Percentiles rank a stretch among this genome's conserved stretches.
These are phyloP conservation scores for Lutjanus campechanus DNA, from an alignment of 2,797 vertebrate genomes.

Conservation along the genomic window DNA sequence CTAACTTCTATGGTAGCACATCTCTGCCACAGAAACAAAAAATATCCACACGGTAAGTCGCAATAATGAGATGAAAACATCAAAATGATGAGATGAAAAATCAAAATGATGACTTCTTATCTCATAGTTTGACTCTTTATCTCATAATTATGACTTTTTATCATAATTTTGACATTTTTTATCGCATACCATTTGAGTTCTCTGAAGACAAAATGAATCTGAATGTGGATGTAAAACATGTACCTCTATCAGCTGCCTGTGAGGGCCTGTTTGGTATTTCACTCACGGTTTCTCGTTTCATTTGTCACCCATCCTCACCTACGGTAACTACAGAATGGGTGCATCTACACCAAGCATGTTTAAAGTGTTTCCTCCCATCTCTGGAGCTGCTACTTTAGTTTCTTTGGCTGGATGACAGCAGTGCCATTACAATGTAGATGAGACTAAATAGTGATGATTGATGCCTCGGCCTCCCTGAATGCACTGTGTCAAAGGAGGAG, in stretches of 20 bases:
- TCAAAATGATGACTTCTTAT: too few species aligned
- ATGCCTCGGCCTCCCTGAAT: not conserved
- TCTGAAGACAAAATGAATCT: not conserved
- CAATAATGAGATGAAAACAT: too few species aligned
- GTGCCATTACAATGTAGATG: not conserved
- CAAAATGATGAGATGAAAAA: too few species aligned
- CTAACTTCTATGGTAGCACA: not conserved
- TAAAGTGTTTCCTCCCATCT: not conserved
- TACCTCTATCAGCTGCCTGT: too few species aligned
- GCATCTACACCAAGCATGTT: not conserved
- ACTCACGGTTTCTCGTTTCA: not conserved
- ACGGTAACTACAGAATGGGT: not conserved
- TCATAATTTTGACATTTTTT: too few species aligned
- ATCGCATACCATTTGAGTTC: too few species aligned
- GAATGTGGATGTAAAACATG: not conserved
- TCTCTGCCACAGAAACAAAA: too few species aligned
- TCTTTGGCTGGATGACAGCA: not conserved
- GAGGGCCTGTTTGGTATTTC: not conserved
- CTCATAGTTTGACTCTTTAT: too few species aligned
- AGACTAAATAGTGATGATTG: not conserved
- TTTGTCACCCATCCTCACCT: not conserved
- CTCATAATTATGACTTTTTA: too few species aligned
- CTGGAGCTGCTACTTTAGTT: not conserved
- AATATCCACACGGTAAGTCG: too few species aligned
- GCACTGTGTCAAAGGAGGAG: not conserved